A percentile compares a stretch with the other conserved stretches of the same genome.
These are phyloP conservation scores for Tetrao urogallus DNA, from an alignment of 2,113 vertebrate genomes.

Conservation along the genomic window DNA sequence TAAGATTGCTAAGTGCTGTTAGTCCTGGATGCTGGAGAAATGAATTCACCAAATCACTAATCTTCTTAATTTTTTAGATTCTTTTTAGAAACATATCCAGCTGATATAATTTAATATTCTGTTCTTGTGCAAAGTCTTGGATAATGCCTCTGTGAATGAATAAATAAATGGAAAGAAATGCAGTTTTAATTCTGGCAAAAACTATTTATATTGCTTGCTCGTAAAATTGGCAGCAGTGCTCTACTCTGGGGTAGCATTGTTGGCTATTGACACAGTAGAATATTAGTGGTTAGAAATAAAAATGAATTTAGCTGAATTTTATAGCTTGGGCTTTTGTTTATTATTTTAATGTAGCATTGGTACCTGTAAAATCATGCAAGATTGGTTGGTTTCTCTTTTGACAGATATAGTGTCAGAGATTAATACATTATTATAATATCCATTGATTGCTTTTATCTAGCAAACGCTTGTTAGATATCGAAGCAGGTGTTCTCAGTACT, in stretches of 20 bases:
- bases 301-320: neutral
- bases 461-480: neutral
- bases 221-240: constrained; percentile 54
- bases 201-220: constrained; percentile 48
- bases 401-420: neutral
- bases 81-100: constrained; percentile 42
- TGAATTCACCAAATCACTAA: constrained; percentile 20
- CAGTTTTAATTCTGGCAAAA: constrained; percentile 60
- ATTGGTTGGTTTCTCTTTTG: neutral
- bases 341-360: constrained; percentile 1
- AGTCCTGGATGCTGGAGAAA: constrained; percentile 6
- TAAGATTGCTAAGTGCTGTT: constrained; percentile 19
- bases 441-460: neutral
- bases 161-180: constrained; percentile 66
- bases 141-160: constrained; percentile 61
- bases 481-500: neutral
- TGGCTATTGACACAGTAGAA: constrained; percentile 28
- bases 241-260: constrained; percentile 5
- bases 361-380: constrained; percentile 12
- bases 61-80: constrained; percentile 36
- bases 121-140: constrained; percentile 34
- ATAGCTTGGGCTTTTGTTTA: neutral
- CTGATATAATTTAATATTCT: constrained; percentile 61
- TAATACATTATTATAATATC: neutral
- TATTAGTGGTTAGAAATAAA: constrained; percentile 28